Base-by-base conservation (phyloP, 1,140 invertebrate genomes). In the Sipha flava region DNA sequence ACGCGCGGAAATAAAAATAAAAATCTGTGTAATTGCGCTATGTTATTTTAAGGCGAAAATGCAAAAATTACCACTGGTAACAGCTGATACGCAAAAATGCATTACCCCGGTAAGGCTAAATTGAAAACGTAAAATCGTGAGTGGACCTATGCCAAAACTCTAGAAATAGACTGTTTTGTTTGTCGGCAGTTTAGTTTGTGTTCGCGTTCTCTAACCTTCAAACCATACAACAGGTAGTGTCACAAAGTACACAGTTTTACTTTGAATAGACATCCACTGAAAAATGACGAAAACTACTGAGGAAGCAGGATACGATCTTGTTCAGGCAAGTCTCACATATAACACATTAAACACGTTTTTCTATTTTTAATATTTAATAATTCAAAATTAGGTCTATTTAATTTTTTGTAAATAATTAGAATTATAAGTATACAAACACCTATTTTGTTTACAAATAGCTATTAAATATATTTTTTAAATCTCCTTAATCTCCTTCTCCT, bases 31-130 rank as follows among this genome's bases (percentile, higher is more conserved):
- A 26, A 68, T 43, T 68, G 9, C 40, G 40, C 5, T 16, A 6
- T 49, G 70, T 73, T 73, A 73, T 73, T 73, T 73, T 73, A 31
- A 73, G 45, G 70, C 23, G 5, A 70, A 70, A 70, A 47, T 18
- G 7, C 7, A 54, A 26, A 26, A 12, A 29, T 26, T 26, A 45
- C 40, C 40, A 40, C 10, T 12, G 62, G 34, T 59, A 70, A 70
- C 7, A 47, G 40, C 23, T 47, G 66, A 70, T 45, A 45, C 66
- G 21, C 4, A 14, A 34, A 64, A 34, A 62, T 18, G 21, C 31
- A 62, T 66, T 21, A 6, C 37, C 62, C 62, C 62, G 34, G 31
- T 23, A 66, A 66, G 43, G 34, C n/a, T 7, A 14, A 66, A 43
- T 40, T 21, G 37, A 66, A 43, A 40, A 66, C 64, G 43, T 43